These are phyloP conservation scores for Pyrgus malvae DNA, from an alignment of 2,888 invertebrate genomes.

Conservation along the genomic window DNA sequence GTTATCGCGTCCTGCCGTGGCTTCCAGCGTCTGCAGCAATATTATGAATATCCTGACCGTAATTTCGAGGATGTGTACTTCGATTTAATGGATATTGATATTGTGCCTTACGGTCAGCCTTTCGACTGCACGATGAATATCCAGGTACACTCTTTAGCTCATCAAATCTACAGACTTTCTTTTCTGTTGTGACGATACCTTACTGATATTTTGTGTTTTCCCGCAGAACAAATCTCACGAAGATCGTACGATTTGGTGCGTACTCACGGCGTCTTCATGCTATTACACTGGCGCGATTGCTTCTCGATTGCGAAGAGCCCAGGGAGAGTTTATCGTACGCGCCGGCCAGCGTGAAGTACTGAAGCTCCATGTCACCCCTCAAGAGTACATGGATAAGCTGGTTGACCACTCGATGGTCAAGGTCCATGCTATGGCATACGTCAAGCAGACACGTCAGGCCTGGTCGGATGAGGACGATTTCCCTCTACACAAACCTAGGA, in stretches of 20 bases:
- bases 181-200: not conserved
- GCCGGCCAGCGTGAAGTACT: conserved; percentile 84
- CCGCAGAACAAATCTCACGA: conserved; percentile 83
- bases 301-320: conserved; percentile 82
- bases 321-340: conserved; percentile 82
- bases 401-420: conserved; percentile 87
- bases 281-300: conserved; percentile 86
- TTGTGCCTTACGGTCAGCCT: conserved; percentile 84
- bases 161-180: not conserved
- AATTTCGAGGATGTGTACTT: conserved; percentile 84
- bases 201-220: conserved; percentile 12
- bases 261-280: conserved; percentile 84
- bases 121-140: conserved; percentile 86
- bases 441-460: conserved; percentile 87
- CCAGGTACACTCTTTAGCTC: conserved; percentile 74
- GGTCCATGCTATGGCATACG: conserved; percentile 87
- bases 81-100: conserved; percentile 85
- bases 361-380: conserved; percentile 82
- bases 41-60: conserved; percentile 82
- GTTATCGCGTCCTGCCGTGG: conserved; percentile 86
- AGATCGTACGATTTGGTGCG: conserved; percentile 83
- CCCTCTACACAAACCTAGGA: conserved; percentile 84
- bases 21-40: conserved; percentile 82
- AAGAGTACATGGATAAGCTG: conserved; percentile 86
- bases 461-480: conserved; percentile 89